A percentile compares a stretch with the other conserved stretches of the same genome.
phyloP scores from a whole-genome alignment of 2,888 invertebrate genomes.

The Chrysodeixis includens region DNA sequence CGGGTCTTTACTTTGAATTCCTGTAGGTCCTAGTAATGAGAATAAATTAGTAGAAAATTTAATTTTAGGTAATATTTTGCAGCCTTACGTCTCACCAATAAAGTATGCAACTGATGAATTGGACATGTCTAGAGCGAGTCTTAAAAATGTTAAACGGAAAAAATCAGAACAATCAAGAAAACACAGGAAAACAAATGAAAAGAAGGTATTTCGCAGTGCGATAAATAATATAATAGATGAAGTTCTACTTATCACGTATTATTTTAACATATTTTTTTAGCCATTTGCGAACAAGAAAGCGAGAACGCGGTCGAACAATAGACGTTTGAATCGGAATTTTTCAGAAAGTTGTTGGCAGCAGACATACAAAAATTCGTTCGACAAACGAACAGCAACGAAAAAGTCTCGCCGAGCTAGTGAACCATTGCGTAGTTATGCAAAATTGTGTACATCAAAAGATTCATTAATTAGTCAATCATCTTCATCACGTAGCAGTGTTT shows the following conservation, averaged over 20 bases:
- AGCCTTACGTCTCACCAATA: conserved; percentile 85
- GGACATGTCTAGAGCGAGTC: conserved; percentile 48
- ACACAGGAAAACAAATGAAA: conserved; percentile 54
- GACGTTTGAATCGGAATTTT: conserved; percentile 49
- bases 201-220: conserved; percentile 48
- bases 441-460: conserved; percentile 38
- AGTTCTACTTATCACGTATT: too few relatives aligned
- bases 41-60: conserved; percentile 61
- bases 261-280: conserved; percentile 34
- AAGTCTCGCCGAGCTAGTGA: conserved; percentile 60
- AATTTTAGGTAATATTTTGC: conserved; percentile 88
- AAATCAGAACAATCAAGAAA: conserved; percentile 58
- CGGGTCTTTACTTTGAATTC: too few relatives aligned
- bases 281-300: conserved; percentile 33
- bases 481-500: conserved; percentile 53
- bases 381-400: conserved; percentile 44
- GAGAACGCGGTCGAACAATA: conserved; percentile 33
- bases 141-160: conserved; percentile 64
- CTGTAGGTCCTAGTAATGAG: conserved; percentile 12
- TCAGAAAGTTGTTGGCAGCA: conserved; percentile 64
- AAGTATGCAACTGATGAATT: conserved; percentile 74
- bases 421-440: conserved; percentile 62
- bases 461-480: conserved; percentile 43
- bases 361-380: conserved; percentile 49
- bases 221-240: neutral